Evolutionary conservation across 2,888 invertebrate species (phyloP), one percentile per base, ranked within the genome.

Genomic region (Listrodromus nycthemerus): DNA sequence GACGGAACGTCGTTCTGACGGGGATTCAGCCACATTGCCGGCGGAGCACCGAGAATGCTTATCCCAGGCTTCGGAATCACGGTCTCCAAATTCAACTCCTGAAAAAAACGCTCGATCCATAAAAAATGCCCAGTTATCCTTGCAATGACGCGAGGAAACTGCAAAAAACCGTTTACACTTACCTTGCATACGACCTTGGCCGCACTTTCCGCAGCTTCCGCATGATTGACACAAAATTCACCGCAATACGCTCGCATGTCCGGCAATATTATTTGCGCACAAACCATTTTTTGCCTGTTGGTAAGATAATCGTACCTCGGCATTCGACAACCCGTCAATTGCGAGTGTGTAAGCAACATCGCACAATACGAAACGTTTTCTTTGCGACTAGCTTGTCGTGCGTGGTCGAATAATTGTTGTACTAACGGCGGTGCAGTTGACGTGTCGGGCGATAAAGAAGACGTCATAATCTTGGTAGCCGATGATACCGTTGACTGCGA

Each of bases 171-270:
- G 24, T 71, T 55, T 69, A 90, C 92, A 21, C 74, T 55, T 73
- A 90, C 92, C 86, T 88, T 88, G 48, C 89, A 92, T 27, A 94
- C 93, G 80, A 92, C 91, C 21, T 89, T 90, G 0, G 95, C 94
- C 1, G 93, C 94, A 84, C 90, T 93, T 85, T 94, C 94, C 5
- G 94, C 93, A 1, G 95, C 95, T 83, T 94, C 93, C 71, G 94
- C 94, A 76, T 93, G 93, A 33, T 91, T 93, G 3, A 86, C 69
- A n/a, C 94, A 94, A 41, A 93, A 90, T 5, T 94, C 93, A 8
- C 95, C 95, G 48, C 92, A 91, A 80, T 94, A 94, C 16, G 93
- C 86, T 41, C 93, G 90, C 33, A 94, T 94, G 86, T 94, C 94
- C 0, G 94, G 94, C 50, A 95, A 86, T 1, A 92, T 91, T 37